Evolutionary conservation across 2,113 vertebrate species (phyloP).

Genomic region (Baryphthengus martii): DNA sequence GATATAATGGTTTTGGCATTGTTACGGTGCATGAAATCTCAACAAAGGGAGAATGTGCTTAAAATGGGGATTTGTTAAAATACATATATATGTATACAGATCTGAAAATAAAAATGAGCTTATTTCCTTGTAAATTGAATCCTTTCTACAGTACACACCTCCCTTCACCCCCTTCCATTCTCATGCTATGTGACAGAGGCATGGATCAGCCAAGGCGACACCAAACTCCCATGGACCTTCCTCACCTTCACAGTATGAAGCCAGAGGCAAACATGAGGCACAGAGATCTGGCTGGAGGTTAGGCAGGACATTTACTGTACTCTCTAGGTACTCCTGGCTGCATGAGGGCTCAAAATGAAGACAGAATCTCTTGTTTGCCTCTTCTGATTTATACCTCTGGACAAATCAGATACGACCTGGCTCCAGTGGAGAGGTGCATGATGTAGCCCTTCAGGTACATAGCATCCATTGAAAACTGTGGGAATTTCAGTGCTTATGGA

Average conservation of each 20-base stretch:
- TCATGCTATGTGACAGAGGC: not conserved
- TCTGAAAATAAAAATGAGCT: not conserved
- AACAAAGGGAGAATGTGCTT: not conserved
- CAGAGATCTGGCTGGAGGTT: not conserved
- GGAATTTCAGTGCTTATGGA: not conserved
- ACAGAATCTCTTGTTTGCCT: not conserved
- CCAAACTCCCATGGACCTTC: not conserved
- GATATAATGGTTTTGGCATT: conserved; percentile 25
- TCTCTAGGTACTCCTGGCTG: not conserved
- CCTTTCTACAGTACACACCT: not conserved
- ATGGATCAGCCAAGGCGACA: not conserved
- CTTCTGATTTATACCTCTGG: not conserved
- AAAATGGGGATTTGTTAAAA: not conserved
- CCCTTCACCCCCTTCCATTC: not conserved
- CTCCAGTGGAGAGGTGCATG: fast-evolving
- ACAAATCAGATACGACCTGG: not conserved
- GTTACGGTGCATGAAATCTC: not conserved
- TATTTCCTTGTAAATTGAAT: not conserved
- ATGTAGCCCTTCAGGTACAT: not conserved
- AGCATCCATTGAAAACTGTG: not conserved
- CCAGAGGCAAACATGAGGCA: not conserved
- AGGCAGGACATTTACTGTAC: not conserved
- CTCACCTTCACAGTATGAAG: not conserved
- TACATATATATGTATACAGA: not conserved
- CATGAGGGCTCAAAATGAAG: not conserved